Percentiles rank a stretch among this genome's conserved stretches.
Evolutionary conservation across 2,113 vertebrate species (phyloP).

Genomic region (Clarias batrachus): DNA sequence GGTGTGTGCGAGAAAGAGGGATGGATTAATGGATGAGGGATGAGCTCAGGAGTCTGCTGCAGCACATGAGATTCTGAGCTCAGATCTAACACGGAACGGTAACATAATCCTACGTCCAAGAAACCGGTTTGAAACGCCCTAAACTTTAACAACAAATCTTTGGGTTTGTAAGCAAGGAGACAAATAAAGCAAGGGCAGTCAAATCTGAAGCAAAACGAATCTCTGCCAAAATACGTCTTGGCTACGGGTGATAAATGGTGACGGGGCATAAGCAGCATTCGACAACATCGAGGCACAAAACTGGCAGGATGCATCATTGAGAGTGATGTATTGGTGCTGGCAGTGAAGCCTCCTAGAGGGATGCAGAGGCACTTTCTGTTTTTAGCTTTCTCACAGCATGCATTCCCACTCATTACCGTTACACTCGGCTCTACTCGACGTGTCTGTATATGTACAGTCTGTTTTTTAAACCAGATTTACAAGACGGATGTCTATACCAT

Average conservation of each 20-base stretch:
- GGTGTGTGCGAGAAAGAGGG: constrained; percentile 7
- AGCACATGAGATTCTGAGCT: constrained; percentile 18
- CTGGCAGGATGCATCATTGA: neutral
- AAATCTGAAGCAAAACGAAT: neutral
- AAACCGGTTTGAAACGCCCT: neutral
- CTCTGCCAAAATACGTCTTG: neutral
- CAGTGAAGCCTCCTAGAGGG: neutral
- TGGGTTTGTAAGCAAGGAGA: neutral
- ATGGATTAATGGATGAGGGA: constrained; percentile 33
- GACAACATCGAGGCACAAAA: neutral
- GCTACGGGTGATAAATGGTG: neutral
- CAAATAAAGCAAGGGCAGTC: neutral
- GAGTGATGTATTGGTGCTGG: neutral
- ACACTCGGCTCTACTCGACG: neutral
- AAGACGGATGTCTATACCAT: neutral
- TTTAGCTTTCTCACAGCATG: constrained; percentile 33
- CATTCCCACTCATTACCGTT: constrained; percentile 14
- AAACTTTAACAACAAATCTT: neutral
- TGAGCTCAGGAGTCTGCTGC: constrained; percentile 28
- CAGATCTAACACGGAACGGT: neutral
- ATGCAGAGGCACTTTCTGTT: constrained; percentile 33
- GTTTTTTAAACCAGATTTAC: neutral
- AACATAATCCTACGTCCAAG: neutral
- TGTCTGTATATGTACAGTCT: neutral
- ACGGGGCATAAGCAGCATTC: neutral